phyloP scores from a whole-genome alignment of 2,888 invertebrate genomes.

The Tryphoninae sp. region DNA sequence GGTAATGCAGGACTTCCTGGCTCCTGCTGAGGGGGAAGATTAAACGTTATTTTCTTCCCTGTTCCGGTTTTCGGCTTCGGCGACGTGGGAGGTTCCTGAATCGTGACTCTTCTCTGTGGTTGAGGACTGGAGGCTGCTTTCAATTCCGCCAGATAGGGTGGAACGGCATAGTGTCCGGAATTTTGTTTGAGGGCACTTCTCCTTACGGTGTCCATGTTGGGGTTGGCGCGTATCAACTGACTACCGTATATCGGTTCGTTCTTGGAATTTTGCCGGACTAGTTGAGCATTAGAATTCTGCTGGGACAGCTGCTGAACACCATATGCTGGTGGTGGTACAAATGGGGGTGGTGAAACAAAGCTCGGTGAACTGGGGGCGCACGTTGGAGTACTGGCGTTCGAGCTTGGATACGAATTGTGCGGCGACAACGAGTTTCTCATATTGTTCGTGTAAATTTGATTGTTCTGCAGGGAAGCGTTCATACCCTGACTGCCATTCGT shows the following conservation, averaged over 20 bases:
- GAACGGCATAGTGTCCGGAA: constrained; percentile 76
- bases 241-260: constrained; percentile 73
- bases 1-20: constrained; percentile 85
- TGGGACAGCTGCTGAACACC: constrained; percentile 70
- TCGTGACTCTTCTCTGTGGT: constrained; percentile 84
- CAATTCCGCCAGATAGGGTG: constrained; percentile 84
- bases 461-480: constrained; percentile 72
- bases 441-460: constrained; percentile 71
- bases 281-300: constrained; percentile 62
- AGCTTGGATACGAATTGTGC: constrained; percentile 77
- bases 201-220: constrained; percentile 78
- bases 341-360: constrained; percentile 71
- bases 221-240: constrained; percentile 74
- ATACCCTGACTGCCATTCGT: constrained; percentile 74
- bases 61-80: constrained; percentile 83
- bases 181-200: constrained; percentile 78
- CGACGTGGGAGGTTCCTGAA: constrained; percentile 84
- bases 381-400: constrained; percentile 76
- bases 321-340: constrained; percentile 73
- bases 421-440: constrained; percentile 72
- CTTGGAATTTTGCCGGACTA: constrained; percentile 75
- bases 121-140: constrained; percentile 84
- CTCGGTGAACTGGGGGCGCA: constrained; percentile 75
- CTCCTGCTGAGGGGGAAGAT: constrained; percentile 82
- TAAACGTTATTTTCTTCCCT: constrained; percentile 86